phyloP scores from a whole-genome alignment of 2,888 invertebrate genomes.

The Nasonovia ribisnigri region DNA sequence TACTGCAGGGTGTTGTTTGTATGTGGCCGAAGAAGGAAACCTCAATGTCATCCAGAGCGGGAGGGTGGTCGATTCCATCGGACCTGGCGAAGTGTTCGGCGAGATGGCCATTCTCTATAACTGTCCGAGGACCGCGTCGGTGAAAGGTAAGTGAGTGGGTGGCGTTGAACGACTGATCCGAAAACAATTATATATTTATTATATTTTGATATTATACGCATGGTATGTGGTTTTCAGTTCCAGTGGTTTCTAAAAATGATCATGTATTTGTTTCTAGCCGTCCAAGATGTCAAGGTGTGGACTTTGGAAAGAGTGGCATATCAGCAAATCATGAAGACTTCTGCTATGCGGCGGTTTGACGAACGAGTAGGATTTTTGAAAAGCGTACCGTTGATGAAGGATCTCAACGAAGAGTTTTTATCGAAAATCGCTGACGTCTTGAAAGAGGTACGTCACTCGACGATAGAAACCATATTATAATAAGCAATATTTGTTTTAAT shows the following conservation, averaged over 20 bases:
- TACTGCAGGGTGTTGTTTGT: conserved; percentile 74
- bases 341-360: conserved; percentile 77
- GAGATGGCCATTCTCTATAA: conserved; percentile 83
- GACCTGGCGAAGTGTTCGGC: conserved; percentile 78
- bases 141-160: conserved; percentile 72
- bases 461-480: neutral
- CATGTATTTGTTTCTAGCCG: conserved; percentile 72
- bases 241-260: no score
- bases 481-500: neutral
- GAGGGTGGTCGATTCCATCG: conserved; percentile 76
- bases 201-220: neutral
- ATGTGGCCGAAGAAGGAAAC: conserved; percentile 78
- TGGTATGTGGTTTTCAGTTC: neutral
- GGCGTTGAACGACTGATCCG: neutral
- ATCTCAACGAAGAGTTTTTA: conserved; percentile 74
- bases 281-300: conserved; percentile 77
- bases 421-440: conserved; percentile 79
- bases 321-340: conserved; percentile 80
- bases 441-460: conserved; percentile 75
- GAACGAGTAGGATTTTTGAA: conserved; percentile 78
- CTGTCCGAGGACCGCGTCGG: conserved; percentile 79
- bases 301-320: conserved; percentile 78
- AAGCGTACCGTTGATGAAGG: conserved; percentile 76
- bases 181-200: neutral
- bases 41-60: conserved; percentile 79